Evolutionary conservation across 2,797 vertebrate genomes (phyloP), one percentile per base, ranked within the genome.

Genomic region (Pangasius djambal): DNA sequence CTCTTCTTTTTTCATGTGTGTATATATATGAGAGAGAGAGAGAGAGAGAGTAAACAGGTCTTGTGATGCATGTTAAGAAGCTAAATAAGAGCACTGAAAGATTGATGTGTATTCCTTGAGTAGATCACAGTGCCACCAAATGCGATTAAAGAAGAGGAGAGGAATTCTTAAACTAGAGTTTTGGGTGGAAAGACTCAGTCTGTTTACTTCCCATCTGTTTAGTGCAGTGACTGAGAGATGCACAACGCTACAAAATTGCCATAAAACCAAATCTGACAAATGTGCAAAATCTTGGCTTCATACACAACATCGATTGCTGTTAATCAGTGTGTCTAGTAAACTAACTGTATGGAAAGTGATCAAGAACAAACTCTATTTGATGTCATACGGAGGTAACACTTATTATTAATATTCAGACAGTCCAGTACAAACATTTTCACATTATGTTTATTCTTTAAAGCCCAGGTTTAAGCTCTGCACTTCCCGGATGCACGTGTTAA

Each of bases 31-130:
- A 44, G 44, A 44, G 44, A 6, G 40, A 44, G 44, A 44, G 28
- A 78, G 28, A 78, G 5, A 4, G 87, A 61, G 34, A 40, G 5
- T 44, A 22, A 87, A 28, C 34, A 25, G 28, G 82, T 90, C 89
- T 91, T 86, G 88, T 90, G 89, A 90, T 89, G 50, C 61, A 57
- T 83, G 52, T 86, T 89, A 86, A 83, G 55, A 5, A 55, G 37
- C 65, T 48, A 81, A 72, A 61, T 78, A 37, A 63, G 55, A 44
- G 44, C 37, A 69, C 55, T 86, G 65, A 78, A 59, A 37, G 87
- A 16, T 82, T 79, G n/a, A 84, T 89, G 37, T 74, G 34, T 67
- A 31, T 78, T 59, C 9, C 34, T 57, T 40, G 70, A 44, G n/a
- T 28, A 50, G 28, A 75, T 83, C 67, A 65, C 20, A 65, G 67